Base-by-base conservation (phyloP, 2,888 invertebrate genomes). In the Diaperis boleti region DNA sequence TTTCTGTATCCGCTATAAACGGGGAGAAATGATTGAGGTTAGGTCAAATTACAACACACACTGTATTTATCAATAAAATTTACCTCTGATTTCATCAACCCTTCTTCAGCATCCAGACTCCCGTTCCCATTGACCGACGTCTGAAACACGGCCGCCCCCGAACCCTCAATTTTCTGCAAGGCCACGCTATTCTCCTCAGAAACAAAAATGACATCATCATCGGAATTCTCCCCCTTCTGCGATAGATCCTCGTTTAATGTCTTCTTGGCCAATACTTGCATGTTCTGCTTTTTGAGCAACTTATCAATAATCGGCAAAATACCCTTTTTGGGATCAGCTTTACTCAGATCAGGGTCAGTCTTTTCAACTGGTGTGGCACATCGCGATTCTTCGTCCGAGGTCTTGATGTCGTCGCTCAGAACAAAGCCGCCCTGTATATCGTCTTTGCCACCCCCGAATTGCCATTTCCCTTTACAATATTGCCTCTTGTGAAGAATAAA, bases 401-500 rank as follows among this genome's bases (percentile, higher is more conserved):
- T 42, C 20, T 42, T 13, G 6, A 13, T 1, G 18, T 20, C 42
- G 18, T 44, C 44, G 14, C 7, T 10, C 11, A 44, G 4, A 13
- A 44, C 22, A 22, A 22, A 44, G 13, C 44, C 44, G 2, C 44
- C 44, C 10, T 22, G 17, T 39, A 29, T n/a, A n/a, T n/a, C 17
- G 33, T 17, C 2, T 15, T 15, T 17, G 26, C 13, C 15, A 13
- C 55, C 61, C n/a, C 47, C 45, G 10, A 26, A 22, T 33, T 11
- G 11, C 49, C 85, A 88, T 66, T 84, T 85, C 59, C 86, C 85
- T 69, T 81, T 85, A 76, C 96, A 96, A 78, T 91, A 96, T 31
- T 89, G 87, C 62, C 95, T 85, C 82, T 96, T 96, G 79, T 96
- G 96, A 26, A 93, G 89, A 70, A 96, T 87, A 76, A 95, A 94